phyloP scores from a whole-genome alignment of 1,140 invertebrate genomes.

The Sogatella furcifera region DNA sequence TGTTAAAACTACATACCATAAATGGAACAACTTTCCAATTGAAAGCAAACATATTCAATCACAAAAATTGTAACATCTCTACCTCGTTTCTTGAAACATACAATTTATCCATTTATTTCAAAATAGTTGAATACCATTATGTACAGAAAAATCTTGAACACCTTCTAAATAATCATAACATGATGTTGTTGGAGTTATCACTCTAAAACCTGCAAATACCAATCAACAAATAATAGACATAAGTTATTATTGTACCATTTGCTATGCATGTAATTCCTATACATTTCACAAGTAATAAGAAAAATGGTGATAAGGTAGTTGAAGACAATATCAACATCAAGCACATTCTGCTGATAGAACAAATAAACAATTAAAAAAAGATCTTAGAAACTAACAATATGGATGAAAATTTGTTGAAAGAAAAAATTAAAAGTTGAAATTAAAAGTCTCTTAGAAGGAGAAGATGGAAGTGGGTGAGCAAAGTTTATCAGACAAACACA shows the following conservation, averaged over 20 bases:
- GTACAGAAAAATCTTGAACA: no score
- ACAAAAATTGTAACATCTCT: no score
- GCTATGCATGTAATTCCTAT: neutral
- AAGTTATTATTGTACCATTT: neutral
- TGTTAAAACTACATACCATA: no score
- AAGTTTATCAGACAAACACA: slow-evolving; percentile 21
- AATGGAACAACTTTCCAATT: no score
- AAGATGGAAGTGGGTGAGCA: slow-evolving; percentile 3
- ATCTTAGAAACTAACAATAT: neutral
- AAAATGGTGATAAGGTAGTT: slow-evolving; percentile 4
- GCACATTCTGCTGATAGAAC: neutral
- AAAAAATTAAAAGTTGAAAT: neutral
- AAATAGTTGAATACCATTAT: no score
- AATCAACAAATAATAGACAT: no score
- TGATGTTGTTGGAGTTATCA: no score
- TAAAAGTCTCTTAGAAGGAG: neutral
- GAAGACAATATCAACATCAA: neutral
- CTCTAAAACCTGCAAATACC: no score
- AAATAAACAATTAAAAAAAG: neutral
- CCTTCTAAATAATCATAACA: no score
- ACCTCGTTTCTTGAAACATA: no score
- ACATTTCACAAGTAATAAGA: slow-evolving; percentile 1
- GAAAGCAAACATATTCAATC: no score
- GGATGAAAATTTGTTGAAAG: neutral
- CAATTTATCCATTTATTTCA: no score